Evolutionary conservation across 2,113 vertebrate species (phyloP).

Genomic region (Cairina moschata): DNA sequence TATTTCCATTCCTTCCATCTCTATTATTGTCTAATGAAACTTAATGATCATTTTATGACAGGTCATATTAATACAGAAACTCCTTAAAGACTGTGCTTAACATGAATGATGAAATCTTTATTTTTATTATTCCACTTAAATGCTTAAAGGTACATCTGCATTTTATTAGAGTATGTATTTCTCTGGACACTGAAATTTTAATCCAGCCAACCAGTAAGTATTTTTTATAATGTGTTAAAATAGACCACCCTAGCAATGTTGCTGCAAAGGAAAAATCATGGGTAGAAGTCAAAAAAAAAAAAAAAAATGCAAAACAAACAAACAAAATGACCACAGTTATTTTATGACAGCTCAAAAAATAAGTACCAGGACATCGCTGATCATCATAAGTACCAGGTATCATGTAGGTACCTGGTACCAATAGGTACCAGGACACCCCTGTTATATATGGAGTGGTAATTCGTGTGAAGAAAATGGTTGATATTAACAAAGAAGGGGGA

Average conservation of each 20-base stretch:
- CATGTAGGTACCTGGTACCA: too few relatives aligned
- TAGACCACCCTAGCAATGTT: background rate
- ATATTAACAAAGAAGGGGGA: too few relatives aligned
- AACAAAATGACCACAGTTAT: too few relatives aligned
- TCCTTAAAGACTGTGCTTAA: background rate
- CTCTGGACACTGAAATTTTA: background rate
- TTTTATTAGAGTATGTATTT: background rate
- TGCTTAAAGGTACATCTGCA: background rate
- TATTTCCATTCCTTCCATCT: constrained; percentile 24
- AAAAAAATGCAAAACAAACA: background rate
- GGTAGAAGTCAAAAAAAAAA: background rate
- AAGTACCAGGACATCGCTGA: background rate
- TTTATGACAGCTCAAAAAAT: background rate
- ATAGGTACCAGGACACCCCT: too few relatives aligned
- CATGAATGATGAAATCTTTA: constrained; percentile 22
- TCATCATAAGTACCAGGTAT: too few relatives aligned
- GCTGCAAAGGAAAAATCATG: background rate
- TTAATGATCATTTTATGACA: constrained; percentile 34
- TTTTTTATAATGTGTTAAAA: background rate
- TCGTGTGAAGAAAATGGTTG: too few relatives aligned
- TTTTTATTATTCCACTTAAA: constrained; percentile 31
- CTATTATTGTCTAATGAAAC: constrained; percentile 32
- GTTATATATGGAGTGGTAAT: too few relatives aligned
- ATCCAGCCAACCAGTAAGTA: background rate
- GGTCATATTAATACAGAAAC: constrained; percentile 18